Percentiles rank a stretch among this genome's conserved stretches.
phyloP scores from a whole-genome alignment of 2,888 invertebrate species.

The Macrosoma leucophasiata region DNA sequence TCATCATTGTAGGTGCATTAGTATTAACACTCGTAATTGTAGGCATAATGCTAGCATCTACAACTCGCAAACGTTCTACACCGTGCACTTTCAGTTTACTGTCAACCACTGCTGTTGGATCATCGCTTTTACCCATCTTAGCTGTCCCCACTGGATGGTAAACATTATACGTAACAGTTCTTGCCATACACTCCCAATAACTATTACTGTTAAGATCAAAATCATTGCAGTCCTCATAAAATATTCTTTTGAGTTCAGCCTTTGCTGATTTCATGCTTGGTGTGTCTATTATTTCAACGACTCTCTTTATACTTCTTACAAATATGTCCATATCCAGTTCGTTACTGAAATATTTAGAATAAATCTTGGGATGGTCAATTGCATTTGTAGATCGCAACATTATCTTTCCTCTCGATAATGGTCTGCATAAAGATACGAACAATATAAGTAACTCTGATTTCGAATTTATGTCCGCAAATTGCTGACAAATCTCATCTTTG shows the following conservation, averaged over 20 bases:
- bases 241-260: constrained; percentile 49
- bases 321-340: constrained; percentile 49
- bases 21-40: constrained; percentile 61
- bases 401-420: constrained; percentile 53
- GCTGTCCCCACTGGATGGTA: constrained; percentile 65
- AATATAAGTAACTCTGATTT: constrained; percentile 56
- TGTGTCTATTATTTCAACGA: constrained; percentile 49
- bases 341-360: constrained; percentile 56
- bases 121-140: constrained; percentile 51
- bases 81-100: constrained; percentile 45
- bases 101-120: constrained; percentile 49
- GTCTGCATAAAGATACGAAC: constrained; percentile 54
- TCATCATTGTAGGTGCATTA: constrained; percentile 63
- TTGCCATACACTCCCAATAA: constrained; percentile 65
- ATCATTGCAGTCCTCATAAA: constrained; percentile 47
- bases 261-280: constrained; percentile 43
- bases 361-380: constrained; percentile 53
- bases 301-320: constrained; percentile 44
- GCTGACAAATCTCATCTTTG: constrained; percentile 51
- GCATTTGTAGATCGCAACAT: constrained; percentile 41
- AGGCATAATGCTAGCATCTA: constrained; percentile 65
- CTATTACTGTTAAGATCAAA: constrained; percentile 44
- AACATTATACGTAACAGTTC: constrained; percentile 56
- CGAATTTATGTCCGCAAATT: constrained; percentile 47
- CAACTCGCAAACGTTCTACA: constrained; percentile 46